Base-by-base conservation (phyloP, 2,113 vertebrate species). In the Cebus imitator region DNA sequence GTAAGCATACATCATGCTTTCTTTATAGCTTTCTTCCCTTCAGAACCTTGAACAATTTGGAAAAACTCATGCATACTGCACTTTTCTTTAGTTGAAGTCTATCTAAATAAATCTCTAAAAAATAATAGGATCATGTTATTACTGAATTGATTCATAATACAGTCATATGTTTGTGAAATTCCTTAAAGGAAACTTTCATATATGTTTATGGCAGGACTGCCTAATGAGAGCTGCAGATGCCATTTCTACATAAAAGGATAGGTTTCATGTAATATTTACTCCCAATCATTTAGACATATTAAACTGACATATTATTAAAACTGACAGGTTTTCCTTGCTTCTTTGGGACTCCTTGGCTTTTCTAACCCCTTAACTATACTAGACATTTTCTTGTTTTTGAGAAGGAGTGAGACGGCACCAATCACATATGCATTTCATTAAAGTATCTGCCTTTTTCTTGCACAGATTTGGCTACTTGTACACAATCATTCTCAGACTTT, bases 51-150 rank as follows among this genome's bases (percentile, higher is more conserved):
- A 92, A 37, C 82, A 78, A 90, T 86, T 95, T 91, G 35, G 73
- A 72, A 91, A 86, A 80, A n/a, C 6, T 82, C 8, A 85, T 61
- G 45, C 8, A 0, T 70, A 45, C 13, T 92, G 17, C 18, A 78
- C 43, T 32, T 92, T 84, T 10, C 40, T 91, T 96, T 90, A 80
- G 32, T 68, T 76, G 50, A 85, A 93, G 30, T 16, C 16, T 92
- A 66, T 66, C 66, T 92, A 52, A 92, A 80, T 61, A 94, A 81
- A 94, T 79, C 10, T 85, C 64, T 58, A 57, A 96, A 90, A 90
- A 75, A 75, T 55, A 95, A 83, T 25, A 84, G 20, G 70, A 81
- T 72, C 27, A 61, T 55, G 30, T 58, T 68, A 45, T 90, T 55
- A 45, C 25, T 61, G 35, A 89, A 48, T n/a, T 79, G 32, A 87